A percentile compares a stretch with the other conserved stretches of the same genome.
These are phyloP conservation scores for Lochmaea capreae DNA, from an alignment of 2,888 invertebrate genomes.

Conservation along the genomic window DNA sequence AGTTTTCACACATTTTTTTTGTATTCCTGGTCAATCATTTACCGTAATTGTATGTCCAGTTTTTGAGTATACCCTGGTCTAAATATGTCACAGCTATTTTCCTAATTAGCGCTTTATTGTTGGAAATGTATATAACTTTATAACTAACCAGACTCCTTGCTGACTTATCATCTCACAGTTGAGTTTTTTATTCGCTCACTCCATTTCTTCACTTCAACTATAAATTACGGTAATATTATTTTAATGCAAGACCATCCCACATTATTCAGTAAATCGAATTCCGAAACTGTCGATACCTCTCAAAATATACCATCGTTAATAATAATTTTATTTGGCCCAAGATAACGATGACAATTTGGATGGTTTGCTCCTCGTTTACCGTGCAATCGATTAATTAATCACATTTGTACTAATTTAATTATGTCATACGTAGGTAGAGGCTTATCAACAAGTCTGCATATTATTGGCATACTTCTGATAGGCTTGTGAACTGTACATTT, in stretches of 20 bases:
- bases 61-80: no score
- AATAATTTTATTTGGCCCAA: slow-evolving; percentile 45
- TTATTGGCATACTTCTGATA: slow-evolving; percentile 32
- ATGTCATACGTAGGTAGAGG: slow-evolving; percentile 32
- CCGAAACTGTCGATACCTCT: slow-evolving; percentile 29
- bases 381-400: slow-evolving; percentile 41
- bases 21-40: no score
- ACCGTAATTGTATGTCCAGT: no score
- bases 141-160: no score
- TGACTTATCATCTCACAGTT: no score
- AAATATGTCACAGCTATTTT: no score
- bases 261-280: not conserved
- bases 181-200: no score
- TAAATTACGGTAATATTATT: no score
- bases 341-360: slow-evolving; percentile 39
- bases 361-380: slow-evolving; percentile 34
- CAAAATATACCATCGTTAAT: slow-evolving; percentile 36
- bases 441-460: slow-evolving; percentile 17
- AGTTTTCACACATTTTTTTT: no score
- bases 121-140: no score
- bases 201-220: no score
- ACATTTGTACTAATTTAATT: slow-evolving; percentile 42
- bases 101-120: no score
- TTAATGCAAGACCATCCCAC: slow-evolving; percentile 9
- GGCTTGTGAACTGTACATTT: not conserved